Percentiles rank a stretch among this genome's conserved stretches.
Evolutionary conservation across 2,113 vertebrate genomes (phyloP).

Genomic region (Salvelinus namaycush): DNA sequence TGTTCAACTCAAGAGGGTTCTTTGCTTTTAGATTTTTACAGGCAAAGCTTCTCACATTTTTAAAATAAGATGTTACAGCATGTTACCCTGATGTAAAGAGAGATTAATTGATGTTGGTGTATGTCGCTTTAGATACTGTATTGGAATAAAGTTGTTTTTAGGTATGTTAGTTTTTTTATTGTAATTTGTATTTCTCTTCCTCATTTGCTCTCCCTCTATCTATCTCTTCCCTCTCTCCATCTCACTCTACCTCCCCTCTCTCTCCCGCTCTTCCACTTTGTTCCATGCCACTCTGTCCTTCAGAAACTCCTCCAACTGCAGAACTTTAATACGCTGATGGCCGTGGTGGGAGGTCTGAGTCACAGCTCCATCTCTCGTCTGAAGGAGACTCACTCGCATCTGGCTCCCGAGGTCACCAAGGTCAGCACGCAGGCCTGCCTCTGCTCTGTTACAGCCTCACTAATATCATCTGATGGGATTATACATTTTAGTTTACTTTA

Average conservation of each 20-base stretch:
- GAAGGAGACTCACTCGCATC: constrained; percentile 91
- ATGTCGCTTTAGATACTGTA: neutral
- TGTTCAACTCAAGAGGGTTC: neutral
- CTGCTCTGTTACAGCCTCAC: neutral
- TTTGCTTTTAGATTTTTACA: too few relatives aligned
- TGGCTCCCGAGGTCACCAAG: constrained; percentile 90
- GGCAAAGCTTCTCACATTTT: neutral
- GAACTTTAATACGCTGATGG: constrained; percentile 98
- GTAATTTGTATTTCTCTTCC: neutral
- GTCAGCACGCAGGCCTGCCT: constrained; percentile 52
- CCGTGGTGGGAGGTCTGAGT: constrained; percentile 93
- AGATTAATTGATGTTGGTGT: neutral
- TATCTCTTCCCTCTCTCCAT: neutral
- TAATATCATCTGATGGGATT: too few relatives aligned
- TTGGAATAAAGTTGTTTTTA: neutral
- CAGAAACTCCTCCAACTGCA: constrained; percentile 94
- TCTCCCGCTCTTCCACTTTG: neutral
- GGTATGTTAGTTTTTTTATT: neutral
- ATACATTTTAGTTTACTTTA: too few relatives aligned
- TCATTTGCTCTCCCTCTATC: neutral
- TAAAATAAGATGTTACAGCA: neutral
- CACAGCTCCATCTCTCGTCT: constrained; percentile 96
- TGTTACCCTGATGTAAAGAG: neutral
- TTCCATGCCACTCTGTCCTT: constrained; percentile 35
- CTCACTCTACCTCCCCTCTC: neutral